A percentile compares a stretch with the other conserved stretches of the same genome.
Evolutionary conservation across 2,888 invertebrate species (phyloP).

Genomic region (Lucinisca nassula): DNA sequence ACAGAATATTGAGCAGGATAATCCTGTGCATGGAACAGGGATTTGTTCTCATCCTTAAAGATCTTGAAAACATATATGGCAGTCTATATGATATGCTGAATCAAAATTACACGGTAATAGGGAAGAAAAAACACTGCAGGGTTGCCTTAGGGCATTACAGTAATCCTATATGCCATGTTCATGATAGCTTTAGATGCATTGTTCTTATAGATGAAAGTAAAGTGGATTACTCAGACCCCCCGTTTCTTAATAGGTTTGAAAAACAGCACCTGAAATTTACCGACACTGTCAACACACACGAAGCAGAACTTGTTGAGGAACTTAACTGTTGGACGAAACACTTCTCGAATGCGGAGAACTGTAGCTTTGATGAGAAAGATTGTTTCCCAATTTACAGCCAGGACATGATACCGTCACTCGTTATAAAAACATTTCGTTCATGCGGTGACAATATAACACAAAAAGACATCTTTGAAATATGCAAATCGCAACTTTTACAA

Average conservation of each 20-base stretch:
- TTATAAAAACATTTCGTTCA: conserved; percentile 19
- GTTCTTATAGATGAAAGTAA: conserved; percentile 75
- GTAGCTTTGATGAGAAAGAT: conserved; percentile 41
- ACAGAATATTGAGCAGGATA: conserved; percentile 75
- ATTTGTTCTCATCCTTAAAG: conserved; percentile 72
- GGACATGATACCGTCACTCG: conserved; percentile 68
- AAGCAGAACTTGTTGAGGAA: conserved; percentile 22
- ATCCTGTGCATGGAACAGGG: conserved; percentile 81
- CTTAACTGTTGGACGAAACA: conserved; percentile 44
- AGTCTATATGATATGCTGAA: conserved; percentile 81
- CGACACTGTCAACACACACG: conserved; percentile 60
- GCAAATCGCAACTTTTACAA: conserved; percentile 51
- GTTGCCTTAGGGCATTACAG: conserved; percentile 77
- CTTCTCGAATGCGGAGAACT: conserved; percentile 18
- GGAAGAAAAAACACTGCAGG: conserved; percentile 74
- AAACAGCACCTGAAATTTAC: conserved; percentile 78
- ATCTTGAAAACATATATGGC: conserved; percentile 77
- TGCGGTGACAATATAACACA: not conserved
- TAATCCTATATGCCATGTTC: conserved; percentile 78
- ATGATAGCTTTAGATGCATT: conserved; percentile 77
- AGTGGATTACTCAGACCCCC: conserved; percentile 73
- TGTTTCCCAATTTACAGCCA: conserved; percentile 67
- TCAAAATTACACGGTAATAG: conserved; percentile 77
- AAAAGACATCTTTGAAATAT: conserved; percentile 9
- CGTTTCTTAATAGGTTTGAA: conserved; percentile 82